Evolutionary conservation across 2,888 invertebrate species (phyloP).

Genomic region (Cephalotes varians): DNA sequence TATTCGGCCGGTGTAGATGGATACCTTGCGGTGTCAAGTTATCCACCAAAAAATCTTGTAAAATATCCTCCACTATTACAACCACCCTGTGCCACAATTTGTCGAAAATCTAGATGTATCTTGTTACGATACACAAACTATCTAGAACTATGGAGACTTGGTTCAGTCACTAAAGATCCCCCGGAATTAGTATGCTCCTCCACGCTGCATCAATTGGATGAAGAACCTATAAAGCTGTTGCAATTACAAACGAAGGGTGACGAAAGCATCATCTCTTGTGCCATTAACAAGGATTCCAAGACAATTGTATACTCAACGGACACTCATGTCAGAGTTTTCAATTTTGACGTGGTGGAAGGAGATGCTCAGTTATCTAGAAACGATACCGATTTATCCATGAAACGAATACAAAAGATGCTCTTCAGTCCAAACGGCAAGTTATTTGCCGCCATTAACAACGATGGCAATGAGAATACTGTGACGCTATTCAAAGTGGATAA

Average conservation of each 20-base stretch:
- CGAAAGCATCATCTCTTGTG: constrained; percentile 90
- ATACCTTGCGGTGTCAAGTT: constrained; percentile 91
- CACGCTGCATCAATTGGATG: constrained; percentile 76
- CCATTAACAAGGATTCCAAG: constrained; percentile 90
- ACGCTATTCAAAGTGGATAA: constrained; percentile 79
- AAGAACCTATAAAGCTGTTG: constrained; percentile 90
- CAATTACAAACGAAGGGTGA: constrained; percentile 89
- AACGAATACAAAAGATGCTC: constrained; percentile 81
- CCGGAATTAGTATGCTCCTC: constrained; percentile 73
- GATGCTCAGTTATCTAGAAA: constrained; percentile 78
- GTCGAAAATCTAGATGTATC: constrained; percentile 87
- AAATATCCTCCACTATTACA: constrained; percentile 92
- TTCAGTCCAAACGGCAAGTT: constrained; percentile 82
- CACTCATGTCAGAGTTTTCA: constrained; percentile 89
- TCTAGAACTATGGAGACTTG: constrained; percentile 90
- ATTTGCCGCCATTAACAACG: constrained; percentile 77
- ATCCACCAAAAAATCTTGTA: constrained; percentile 89
- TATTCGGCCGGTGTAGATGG: constrained; percentile 94
- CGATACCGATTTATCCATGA: constrained; percentile 76
- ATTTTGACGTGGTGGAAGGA: constrained; percentile 87
- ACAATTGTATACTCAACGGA: constrained; percentile 92
- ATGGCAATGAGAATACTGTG: constrained; percentile 71
- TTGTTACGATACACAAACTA: constrained; percentile 87
- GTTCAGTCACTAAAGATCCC: constrained; percentile 81
- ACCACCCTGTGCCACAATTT: constrained; percentile 87